Conservation (phyloP, 2,888 invertebrate species). For the Cantharis nigra region DNA sequence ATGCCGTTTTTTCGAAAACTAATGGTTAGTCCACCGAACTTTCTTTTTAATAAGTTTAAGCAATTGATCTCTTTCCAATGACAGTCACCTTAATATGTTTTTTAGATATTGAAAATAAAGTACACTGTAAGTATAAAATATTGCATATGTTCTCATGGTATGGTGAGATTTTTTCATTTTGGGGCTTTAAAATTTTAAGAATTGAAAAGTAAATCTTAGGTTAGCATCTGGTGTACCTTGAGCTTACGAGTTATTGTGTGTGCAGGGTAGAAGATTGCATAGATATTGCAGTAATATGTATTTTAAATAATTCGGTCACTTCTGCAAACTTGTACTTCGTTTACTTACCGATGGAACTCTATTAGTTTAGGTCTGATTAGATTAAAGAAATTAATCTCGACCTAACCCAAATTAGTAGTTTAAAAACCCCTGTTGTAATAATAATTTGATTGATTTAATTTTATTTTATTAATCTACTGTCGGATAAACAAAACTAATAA, state of each 20-base stretch:
- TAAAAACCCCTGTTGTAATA: not conserved
- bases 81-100: no score
- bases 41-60: no score
- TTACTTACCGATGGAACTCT: not conserved
- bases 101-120: no score
- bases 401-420: not conserved
- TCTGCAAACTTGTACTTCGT: not conserved
- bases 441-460: not conserved
- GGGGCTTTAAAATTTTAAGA: no score
- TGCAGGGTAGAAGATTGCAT: not conserved
- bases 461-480: not conserved
- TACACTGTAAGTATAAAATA: no score
- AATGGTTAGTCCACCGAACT: no score
- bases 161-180: no score
- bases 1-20: no score
- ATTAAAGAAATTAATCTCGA: not conserved
- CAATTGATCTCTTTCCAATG: no score
- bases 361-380: not conserved
- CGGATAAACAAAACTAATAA: not conserved
- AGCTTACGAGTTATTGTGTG: not conserved
- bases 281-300: not conserved
- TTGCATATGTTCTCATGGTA: no score
- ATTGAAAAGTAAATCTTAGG: no score
- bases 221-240: no score
- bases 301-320: not conserved